A percentile compares a stretch with the other conserved stretches of the same genome.
Evolutionary conservation across 1,140 invertebrate genomes (phyloP).

Genomic region (Euglossa dilemma): DNA sequence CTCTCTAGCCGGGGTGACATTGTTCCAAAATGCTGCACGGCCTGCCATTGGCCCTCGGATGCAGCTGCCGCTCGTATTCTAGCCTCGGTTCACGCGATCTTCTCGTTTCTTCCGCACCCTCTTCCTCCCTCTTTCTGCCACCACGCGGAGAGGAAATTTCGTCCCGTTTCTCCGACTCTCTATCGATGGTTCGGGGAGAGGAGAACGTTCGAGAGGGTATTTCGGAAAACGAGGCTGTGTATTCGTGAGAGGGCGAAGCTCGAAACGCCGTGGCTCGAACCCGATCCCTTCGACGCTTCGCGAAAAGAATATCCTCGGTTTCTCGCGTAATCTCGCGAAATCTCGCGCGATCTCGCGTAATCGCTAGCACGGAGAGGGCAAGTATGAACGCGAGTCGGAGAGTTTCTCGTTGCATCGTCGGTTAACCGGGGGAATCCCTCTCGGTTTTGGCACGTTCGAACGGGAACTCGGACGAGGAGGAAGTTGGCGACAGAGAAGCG

Average conservation of each 20-base stretch:
- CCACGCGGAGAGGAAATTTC: no score
- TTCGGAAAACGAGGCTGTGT: neutral
- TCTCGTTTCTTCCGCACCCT: neutral
- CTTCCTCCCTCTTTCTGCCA: no score
- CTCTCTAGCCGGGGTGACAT: slow-evolving; percentile 47
- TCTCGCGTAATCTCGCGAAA: neutral
- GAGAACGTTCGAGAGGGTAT: neutral
- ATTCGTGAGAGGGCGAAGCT: slow-evolving; percentile 5
- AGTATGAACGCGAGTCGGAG: neutral
- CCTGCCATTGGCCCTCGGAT: slow-evolving; percentile 38
- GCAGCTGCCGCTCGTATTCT: slow-evolving; percentile 54
- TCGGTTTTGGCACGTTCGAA: neutral
- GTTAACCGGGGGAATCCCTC: slow-evolving; percentile 2
- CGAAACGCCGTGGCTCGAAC: neutral
- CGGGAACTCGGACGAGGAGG: slow-evolving; percentile 23
- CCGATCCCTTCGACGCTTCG: neutral
- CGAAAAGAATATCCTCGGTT: neutral
- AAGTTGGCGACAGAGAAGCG: slow-evolving; percentile 55
- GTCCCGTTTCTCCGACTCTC: neutral
- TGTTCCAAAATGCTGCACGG: slow-evolving; percentile 59
- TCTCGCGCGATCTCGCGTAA: neutral
- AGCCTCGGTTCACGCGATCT: neutral
- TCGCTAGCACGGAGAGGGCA: no score
- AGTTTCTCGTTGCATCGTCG: neutral
- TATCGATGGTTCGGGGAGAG: neutral